phyloP scores from a whole-genome alignment of 2,797 vertebrate genomes.

The Botia kubotai region DNA sequence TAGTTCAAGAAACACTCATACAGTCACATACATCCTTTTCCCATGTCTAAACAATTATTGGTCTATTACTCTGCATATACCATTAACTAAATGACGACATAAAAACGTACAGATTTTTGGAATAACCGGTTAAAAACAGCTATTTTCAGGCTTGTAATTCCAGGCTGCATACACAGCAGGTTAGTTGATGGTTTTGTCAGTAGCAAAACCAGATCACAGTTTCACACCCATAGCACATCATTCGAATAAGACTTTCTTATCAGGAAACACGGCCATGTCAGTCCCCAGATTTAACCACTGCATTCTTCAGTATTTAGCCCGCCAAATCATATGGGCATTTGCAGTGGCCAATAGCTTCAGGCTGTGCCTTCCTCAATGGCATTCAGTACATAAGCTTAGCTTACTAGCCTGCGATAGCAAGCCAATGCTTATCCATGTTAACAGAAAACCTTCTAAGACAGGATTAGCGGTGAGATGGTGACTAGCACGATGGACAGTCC shows the following conservation, averaged over 20 bases:
- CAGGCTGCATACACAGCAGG: background rate
- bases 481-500: conserved; percentile 89
- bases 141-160: conserved; percentile 16
- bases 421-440: conserved; percentile 93
- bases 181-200: conserved; percentile 78
- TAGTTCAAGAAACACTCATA: too few species aligned
- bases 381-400: conserved; percentile 86
- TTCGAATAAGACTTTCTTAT: conserved; percentile 80
- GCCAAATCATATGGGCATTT: conserved; percentile 81
- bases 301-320: conserved; percentile 81
- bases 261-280: conserved; percentile 78
- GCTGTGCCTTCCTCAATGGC: conserved; percentile 83
- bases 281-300: conserved; percentile 80
- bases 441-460: conserved; percentile 96
- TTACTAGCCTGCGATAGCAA: conserved; percentile 83
- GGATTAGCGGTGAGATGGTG: conserved; percentile 92
- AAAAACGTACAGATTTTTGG: too few species aligned
- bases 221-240: conserved; percentile 75
- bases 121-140: background rate
- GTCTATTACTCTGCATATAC: too few species aligned
- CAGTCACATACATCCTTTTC: too few species aligned
- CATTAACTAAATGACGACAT: too few species aligned
- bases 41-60: too few species aligned
- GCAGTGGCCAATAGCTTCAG: conserved; percentile 83
- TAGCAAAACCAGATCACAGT: conserved; percentile 73